Percentiles rank a stretch among this genome's conserved stretches.
phyloP scores from a whole-genome alignment of 2,113 vertebrate genomes.

The Pogonocichla stellata region DNA sequence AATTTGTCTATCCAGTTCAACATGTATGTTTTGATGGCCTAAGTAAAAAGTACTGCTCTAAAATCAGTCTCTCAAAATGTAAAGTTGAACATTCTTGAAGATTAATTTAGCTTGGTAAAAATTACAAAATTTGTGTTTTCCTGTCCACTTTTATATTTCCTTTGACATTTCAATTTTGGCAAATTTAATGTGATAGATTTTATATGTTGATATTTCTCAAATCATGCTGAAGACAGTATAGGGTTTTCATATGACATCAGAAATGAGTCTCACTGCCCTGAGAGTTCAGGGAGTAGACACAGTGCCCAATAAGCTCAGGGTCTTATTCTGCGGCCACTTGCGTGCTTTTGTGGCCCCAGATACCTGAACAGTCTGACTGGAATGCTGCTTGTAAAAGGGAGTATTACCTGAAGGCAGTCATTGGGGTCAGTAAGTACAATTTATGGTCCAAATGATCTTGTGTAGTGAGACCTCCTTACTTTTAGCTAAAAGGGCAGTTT shows the following conservation, averaged over 20 bases:
- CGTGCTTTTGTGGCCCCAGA: rapidly evolving
- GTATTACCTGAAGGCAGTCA: neutral
- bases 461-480: neutral
- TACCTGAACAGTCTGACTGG: neutral
- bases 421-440: neutral
- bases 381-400: neutral
- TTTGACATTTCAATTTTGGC: neutral
- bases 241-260: neutral
- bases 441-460: neutral
- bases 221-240: rapidly evolving
- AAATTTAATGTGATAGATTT: neutral
- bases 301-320: rapidly evolving
- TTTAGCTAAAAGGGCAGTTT: neutral
- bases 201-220: neutral
- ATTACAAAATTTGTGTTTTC: neutral
- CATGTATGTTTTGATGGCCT: rapidly evolving
- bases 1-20: neutral
- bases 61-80: neutral
- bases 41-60: neutral
- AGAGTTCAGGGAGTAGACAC: neutral
- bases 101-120: neutral
- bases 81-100: neutral
- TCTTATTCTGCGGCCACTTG: neutral
- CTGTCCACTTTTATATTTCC: neutral
- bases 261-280: neutral